Percentiles rank a stretch among this genome's conserved stretches.
Conservation (phyloP, 2,797 vertebrate genomes). For the Parauchenoglanis ngamensis region DNA sequence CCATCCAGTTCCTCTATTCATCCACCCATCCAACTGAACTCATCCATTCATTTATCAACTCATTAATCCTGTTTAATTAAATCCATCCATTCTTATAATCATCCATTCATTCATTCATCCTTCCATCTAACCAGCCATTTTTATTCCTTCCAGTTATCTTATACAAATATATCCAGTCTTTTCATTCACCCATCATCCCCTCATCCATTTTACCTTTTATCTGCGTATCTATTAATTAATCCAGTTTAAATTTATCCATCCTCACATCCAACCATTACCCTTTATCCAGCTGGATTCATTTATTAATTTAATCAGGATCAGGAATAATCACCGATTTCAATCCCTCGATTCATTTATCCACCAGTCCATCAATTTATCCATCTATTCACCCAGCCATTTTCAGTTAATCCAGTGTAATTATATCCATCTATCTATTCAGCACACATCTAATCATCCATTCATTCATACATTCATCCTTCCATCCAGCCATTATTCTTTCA, state of each 20-base stretch:
- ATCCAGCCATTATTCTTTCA: background rate
- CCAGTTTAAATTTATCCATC: background rate
- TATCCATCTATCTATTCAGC: background rate
- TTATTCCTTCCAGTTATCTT: too few relatives aligned
- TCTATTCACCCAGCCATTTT: background rate
- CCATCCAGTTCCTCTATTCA: conserved; percentile 36
- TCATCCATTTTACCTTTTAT: background rate
- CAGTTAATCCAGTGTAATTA: background rate
- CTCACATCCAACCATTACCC: background rate
- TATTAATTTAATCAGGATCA: too few relatives aligned
- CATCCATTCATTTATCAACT: background rate
- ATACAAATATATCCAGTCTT: background rate
- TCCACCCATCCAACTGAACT: background rate
- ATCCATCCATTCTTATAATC: background rate
- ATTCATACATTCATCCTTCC: background rate
- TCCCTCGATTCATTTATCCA: background rate
- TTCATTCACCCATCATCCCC: background rate
- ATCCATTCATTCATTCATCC: background rate
- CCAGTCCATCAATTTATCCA: background rate
- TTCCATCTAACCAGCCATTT: background rate
- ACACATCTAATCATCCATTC: background rate
- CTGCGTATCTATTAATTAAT: too few relatives aligned
- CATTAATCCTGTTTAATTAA: conserved; percentile 42
- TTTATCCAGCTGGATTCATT: background rate
- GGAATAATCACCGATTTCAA: background rate